Base-by-base conservation (phyloP, 2,797 vertebrate species). In the Channallabes apus region DNA sequence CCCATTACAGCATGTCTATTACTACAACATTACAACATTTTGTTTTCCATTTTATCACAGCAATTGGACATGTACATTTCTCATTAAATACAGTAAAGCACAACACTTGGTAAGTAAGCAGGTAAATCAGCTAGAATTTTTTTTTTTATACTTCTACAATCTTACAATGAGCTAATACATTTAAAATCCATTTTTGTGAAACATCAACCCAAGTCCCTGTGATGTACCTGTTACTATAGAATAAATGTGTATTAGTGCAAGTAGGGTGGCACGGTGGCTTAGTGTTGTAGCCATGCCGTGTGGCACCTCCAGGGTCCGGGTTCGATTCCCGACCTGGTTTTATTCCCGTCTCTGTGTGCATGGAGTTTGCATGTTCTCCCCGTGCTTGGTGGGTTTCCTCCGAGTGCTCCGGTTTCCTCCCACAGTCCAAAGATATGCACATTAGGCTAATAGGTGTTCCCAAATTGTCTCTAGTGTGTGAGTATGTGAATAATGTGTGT, bases 1-100 rank as follows among this genome's bases (percentile, higher is more conserved):
- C 29, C 65, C 15, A 20, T 38, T 35, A 69, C 67, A 35, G 15
- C 29, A 69, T 69, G 67, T 69, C 32, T 46, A 46, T 46, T 46
- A 46, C 41, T 9, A 41, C 41, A 41, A 46, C 41, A 46, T 46
- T 46, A 46, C 32, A 69, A 69, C 38, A 69, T 11, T 65, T 69
- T 69, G 35, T 69, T 69, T n/a, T 65, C 62, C n/a, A 46, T 65
- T 65, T 65, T 65, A 65, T 65, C n/a, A 27, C n/a, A 65, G 62
- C 11, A 12, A 27, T 38, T 69, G 8, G 18, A 32, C 6, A 20
- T 35, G 35, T 35, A 35, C 35, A 38, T 35, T n/a, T 22, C 35
- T 38, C 7, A 20, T 69, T 69, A 20, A 69, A 22, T 22, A 46
- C 41, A 9, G 8, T 9, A 38, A 69, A 69, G 17, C 3, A 38